These are phyloP conservation scores for Rhinopomastus cyanomelas DNA, from an alignment of 2,113 vertebrate genomes.

Conservation along the genomic window DNA sequence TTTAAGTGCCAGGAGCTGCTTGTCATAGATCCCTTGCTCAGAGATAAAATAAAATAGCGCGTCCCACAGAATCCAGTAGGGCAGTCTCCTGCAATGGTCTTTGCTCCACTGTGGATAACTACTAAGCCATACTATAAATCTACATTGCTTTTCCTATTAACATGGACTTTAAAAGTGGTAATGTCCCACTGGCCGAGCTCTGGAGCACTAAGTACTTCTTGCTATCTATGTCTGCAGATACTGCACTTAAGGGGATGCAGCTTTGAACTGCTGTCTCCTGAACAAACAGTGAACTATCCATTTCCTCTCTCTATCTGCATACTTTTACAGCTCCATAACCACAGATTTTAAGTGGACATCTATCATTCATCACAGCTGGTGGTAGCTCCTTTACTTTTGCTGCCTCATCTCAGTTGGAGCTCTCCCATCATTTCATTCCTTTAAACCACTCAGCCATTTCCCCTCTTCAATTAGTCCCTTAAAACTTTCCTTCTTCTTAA, in stretches of 20 bases:
- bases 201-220: neutral
- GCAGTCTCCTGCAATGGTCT: neutral
- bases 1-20: neutral
- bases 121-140: neutral
- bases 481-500: slow-evolving; percentile 35
- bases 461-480: slow-evolving; percentile 25
- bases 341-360: neutral
- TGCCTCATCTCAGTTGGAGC: slow-evolving; percentile 43
- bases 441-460: slow-evolving; percentile 33
- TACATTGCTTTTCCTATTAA: neutral
- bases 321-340: neutral
- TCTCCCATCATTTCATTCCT: slow-evolving; percentile 34
- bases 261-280: neutral
- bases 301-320: neutral
- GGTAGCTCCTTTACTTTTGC: slow-evolving; percentile 27
- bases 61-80: neutral
- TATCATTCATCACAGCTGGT: neutral
- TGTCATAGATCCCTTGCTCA: neutral
- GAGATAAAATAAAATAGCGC: neutral
- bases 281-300: neutral
- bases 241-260: rapidly evolving
- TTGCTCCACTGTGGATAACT: rapidly evolving
- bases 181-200: neutral
- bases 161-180: neutral
- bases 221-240: neutral